These are phyloP conservation scores for Neodiprion virginianus DNA, from an alignment of 1,140 invertebrate species.

Conservation along the genomic window DNA sequence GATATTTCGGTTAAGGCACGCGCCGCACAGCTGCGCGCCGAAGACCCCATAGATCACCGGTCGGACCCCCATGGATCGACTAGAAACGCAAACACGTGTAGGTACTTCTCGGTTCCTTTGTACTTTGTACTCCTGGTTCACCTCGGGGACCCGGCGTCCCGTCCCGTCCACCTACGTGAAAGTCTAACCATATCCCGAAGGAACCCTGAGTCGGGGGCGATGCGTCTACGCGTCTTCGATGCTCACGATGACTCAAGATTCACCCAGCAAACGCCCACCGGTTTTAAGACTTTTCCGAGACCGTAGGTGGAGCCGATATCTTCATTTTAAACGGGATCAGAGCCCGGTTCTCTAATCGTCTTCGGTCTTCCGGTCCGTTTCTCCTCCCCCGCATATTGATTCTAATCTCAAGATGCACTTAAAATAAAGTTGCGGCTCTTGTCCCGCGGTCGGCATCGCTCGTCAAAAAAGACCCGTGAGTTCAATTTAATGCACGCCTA, in stretches of 20 bases:
- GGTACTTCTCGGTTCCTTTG: background rate
- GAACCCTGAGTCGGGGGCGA: too few species aligned
- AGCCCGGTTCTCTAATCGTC: background rate
- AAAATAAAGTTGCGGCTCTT: background rate
- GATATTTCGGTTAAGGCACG: background rate
- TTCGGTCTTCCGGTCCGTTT: too few species aligned
- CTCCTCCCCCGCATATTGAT: background rate
- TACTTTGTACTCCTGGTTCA: too few species aligned
- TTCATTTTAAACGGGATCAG: background rate
- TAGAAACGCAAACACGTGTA: background rate
- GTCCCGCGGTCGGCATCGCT: too few species aligned
- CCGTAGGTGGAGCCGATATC: background rate
- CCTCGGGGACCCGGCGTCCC: too few species aligned
- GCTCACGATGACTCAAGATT: too few species aligned
- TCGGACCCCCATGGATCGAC: background rate
- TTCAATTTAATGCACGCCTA: too few species aligned
- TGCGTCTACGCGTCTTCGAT: too few species aligned
- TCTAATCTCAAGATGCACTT: background rate
- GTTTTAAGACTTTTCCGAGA: background rate
- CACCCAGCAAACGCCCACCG: background rate
- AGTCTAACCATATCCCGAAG: too few species aligned
- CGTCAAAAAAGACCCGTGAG: too few species aligned
- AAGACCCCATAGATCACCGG: background rate
- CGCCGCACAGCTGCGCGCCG: background rate
- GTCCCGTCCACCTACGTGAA: too few species aligned